Conservation (phyloP, 2,888 invertebrate genomes). For the Oxystoma pomonae region DNA sequence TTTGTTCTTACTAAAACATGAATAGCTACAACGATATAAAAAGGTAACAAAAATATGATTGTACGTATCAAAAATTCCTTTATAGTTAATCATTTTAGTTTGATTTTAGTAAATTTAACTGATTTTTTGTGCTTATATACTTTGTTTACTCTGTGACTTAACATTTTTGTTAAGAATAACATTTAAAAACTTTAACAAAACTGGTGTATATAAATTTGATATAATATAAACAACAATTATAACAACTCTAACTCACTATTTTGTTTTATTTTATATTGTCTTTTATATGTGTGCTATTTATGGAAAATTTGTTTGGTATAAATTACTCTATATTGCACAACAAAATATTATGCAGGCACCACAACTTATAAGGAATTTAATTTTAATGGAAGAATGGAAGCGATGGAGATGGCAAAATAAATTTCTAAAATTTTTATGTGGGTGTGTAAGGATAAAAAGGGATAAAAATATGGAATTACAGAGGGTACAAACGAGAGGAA, state of each 20-base stretch:
- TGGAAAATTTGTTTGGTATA: neutral
- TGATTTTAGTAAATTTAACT: slow-evolving; percentile 34
- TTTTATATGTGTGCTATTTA: too few species aligned
- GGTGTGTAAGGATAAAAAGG: neutral
- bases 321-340: neutral
- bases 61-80: slow-evolving; percentile 15
- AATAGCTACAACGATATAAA: neutral
- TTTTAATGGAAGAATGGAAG: neutral
- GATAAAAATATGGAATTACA: neutral
- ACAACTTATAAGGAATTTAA: neutral
- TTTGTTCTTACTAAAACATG: neutral
- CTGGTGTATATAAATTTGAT: neutral
- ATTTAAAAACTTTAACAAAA: slow-evolving; percentile 24
- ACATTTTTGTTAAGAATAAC: slow-evolving; percentile 30
- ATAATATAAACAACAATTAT: neutral
- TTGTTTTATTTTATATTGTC: neutral
- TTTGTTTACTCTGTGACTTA: slow-evolving; percentile 27
- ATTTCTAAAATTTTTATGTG: neutral
- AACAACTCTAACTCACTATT: neutral
- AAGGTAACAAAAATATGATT: slow-evolving; percentile 25
- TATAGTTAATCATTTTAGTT: slow-evolving; percentile 28
- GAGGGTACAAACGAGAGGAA: neutral
- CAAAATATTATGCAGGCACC: neutral
- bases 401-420: neutral
- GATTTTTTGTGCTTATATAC: slow-evolving; percentile 29